These are phyloP conservation scores for Rhinopomastus cyanomelas DNA, from an alignment of 2,113 vertebrate genomes.

Conservation along the genomic window DNA sequence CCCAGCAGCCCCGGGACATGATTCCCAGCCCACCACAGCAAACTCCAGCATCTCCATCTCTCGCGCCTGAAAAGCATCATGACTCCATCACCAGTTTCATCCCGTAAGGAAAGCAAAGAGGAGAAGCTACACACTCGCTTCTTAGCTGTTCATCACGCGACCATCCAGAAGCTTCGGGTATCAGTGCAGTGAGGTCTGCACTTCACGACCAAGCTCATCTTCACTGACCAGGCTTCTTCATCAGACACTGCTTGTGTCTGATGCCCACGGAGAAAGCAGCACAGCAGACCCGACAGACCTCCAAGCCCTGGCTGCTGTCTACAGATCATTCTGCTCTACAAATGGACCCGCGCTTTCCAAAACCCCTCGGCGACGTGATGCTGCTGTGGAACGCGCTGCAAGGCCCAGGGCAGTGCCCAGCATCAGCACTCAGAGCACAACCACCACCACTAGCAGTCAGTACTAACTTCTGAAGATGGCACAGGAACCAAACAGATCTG, in stretches of 20 bases:
- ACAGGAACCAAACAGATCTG: neutral
- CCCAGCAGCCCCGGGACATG: neutral
- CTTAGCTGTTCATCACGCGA: neutral
- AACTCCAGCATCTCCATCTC: neutral
- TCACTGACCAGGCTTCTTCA: neutral
- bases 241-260: too few relatives aligned
- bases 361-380: neutral
- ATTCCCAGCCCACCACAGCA: neutral
- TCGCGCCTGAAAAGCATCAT: neutral
- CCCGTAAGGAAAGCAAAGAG: neutral
- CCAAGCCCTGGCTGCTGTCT: neutral
- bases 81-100: neutral
- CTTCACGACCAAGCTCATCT: neutral
- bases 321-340: neutral
- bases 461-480: neutral
- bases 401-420: neutral
- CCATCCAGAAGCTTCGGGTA: neutral
- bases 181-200: neutral
- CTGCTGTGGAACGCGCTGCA: neutral
- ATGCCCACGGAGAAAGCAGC: neutral
- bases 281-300: neutral
- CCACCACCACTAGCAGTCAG: neutral
- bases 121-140: neutral
- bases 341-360: neutral
- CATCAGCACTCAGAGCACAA: neutral